Percentiles rank a stretch among this genome's conserved stretches.
Conservation (phyloP, 2,888 invertebrate genomes). For the Altica lythri region DNA sequence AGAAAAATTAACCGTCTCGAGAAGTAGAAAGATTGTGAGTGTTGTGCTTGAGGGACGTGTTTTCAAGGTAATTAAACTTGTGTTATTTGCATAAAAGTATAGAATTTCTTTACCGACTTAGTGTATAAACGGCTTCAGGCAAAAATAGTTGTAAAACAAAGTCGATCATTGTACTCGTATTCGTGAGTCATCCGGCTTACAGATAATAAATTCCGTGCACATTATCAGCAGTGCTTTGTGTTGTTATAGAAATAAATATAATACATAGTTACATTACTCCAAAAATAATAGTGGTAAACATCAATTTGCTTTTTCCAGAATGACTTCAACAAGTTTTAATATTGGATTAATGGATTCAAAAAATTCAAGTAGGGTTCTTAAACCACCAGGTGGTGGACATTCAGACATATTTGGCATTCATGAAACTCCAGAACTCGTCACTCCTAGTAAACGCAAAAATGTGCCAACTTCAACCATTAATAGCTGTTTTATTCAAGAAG, state of each 20-base stretch:
- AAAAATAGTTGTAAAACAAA: constrained; percentile 8
- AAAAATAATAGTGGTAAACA: background rate
- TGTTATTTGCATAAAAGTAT: constrained; percentile 15
- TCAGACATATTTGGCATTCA: constrained; percentile 53
- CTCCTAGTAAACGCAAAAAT: constrained; percentile 22
- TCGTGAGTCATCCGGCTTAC: constrained; percentile 23
- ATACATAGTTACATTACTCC: background rate
- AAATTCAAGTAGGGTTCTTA: constrained; percentile 55
- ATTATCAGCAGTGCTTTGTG: background rate
- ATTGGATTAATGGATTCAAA: constrained; percentile 43
- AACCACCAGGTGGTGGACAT: constrained; percentile 58
- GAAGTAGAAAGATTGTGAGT: constrained; percentile 13
- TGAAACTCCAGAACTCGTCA: constrained; percentile 17
- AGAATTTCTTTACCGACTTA: background rate
- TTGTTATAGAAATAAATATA: background rate
- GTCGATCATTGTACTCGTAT: constrained; percentile 1
- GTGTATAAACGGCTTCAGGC: background rate
- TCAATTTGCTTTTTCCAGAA: constrained; percentile 32
- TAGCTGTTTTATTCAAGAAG: constrained; percentile 31
- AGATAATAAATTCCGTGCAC: constrained; percentile 13
- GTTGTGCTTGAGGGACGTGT: constrained; percentile 12
- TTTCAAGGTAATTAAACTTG: constrained; percentile 18
- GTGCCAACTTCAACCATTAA: constrained; percentile 24
- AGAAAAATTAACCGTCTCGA: constrained; percentile 24
- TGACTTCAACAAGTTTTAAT: constrained; percentile 49